These are phyloP conservation scores for Pristionchus fissidentatus DNA, from an alignment of 2,888 invertebrate species.

Conservation along the genomic window DNA sequence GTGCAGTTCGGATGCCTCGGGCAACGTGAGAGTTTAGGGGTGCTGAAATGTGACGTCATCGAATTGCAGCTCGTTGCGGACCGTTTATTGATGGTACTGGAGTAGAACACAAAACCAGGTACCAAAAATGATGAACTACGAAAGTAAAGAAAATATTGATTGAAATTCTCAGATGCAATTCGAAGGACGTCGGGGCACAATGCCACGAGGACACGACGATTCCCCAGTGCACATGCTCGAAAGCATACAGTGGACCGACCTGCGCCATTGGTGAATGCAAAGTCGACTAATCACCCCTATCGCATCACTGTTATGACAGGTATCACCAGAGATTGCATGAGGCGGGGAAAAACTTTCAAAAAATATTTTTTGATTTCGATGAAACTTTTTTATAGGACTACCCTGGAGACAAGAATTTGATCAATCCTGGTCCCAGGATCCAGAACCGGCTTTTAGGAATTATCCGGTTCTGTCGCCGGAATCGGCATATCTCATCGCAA, in stretches of 20 bases:
- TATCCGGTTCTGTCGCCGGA: no score
- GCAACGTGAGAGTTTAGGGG: neutral
- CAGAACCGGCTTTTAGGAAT: no score
- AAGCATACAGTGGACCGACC: constrained; percentile 15
- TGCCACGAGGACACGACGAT: constrained; percentile 2
- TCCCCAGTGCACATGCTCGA: constrained; percentile 24
- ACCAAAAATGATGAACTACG: neutral
- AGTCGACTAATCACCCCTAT: no score
- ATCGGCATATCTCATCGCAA: no score
- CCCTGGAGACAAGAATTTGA: no score
- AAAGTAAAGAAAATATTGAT: neutral
- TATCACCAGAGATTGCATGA: no score
- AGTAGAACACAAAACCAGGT: neutral
- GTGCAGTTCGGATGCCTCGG: constrained; percentile 39
- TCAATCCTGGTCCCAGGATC: no score
- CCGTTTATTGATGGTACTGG: constrained; percentile 8
- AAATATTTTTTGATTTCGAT: no score
- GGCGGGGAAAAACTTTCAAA: no score
- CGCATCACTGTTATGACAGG: no score
- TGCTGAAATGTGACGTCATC: constrained; percentile 39
- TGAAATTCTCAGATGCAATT: constrained; percentile 5
- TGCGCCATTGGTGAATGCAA: constrained; percentile 1
- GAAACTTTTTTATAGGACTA: no score
- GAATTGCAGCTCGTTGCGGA: neutral
- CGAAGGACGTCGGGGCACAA: neutral